Percentiles rank a stretch among this genome's conserved stretches.
Evolutionary conservation across 2,888 invertebrate species (phyloP).

Genomic region (Rhagonycha fulva): DNA sequence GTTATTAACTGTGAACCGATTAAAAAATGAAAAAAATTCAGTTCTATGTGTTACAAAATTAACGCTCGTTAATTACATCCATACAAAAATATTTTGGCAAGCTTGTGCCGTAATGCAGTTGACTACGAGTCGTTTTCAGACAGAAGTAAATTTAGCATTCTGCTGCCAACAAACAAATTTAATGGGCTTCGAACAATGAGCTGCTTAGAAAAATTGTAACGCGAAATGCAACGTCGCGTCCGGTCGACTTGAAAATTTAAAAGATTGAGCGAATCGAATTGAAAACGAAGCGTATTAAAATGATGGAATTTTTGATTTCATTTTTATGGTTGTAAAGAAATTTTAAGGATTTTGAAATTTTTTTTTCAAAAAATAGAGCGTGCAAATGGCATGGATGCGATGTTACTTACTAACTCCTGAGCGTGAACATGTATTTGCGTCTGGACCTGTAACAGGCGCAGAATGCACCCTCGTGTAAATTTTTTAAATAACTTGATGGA

Average conservation of each 20-base stretch:
- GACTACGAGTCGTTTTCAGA: conserved; percentile 22
- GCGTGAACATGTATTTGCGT: conserved; percentile 62
- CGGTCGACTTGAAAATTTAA: not conserved
- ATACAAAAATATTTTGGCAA: conserved; percentile 37
- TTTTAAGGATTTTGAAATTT: conserved; percentile 6
- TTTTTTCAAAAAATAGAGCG: conserved; percentile 8
- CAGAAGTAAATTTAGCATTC: conserved; percentile 26
- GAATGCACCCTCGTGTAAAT: conserved; percentile 16
- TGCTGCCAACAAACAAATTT: conserved; percentile 12
- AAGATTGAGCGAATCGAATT: no score
- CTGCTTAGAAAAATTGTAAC: not conserved
- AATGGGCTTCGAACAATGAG: conserved; percentile 5
- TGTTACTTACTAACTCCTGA: conserved; percentile 63
- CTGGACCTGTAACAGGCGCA: conserved; percentile 58
- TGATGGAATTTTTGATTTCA: conserved; percentile 31
- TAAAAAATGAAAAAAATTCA: not conserved
- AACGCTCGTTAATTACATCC: conserved; percentile 24
- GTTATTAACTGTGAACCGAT: not conserved
- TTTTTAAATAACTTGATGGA: not conserved
- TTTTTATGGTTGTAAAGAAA: not conserved
- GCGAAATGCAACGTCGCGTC: not conserved
- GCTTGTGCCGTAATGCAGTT: conserved; percentile 26
- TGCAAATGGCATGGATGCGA: conserved; percentile 6
- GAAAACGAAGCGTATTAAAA: conserved; percentile 18
- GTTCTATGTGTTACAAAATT: conserved; percentile 4